Base-by-base conservation (phyloP, 2,888 invertebrate genomes). In the Pediacus dermestoides region DNA sequence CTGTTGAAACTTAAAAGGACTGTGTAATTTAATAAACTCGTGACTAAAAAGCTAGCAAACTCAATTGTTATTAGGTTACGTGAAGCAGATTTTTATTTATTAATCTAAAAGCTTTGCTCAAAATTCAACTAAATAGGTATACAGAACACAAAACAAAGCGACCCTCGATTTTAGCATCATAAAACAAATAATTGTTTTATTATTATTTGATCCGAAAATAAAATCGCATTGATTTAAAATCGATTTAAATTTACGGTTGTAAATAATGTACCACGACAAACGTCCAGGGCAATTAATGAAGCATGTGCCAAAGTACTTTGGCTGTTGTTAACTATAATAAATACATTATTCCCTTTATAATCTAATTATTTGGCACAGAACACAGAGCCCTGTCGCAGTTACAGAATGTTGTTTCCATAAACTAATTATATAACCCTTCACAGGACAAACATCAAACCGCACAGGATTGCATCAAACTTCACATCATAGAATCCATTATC, bases 31-130 rank as follows among this genome's bases (percentile, higher is more conserved):
- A 53, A 64, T 64, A 50, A 52, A 56, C 44, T 45, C 21, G 21
- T 36, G 50, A 48, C 62, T 62, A 59, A 63, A 64, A 64, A 63
- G 64, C 60, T 58, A 50, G 40, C 50, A 58, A 61, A 63, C 56
- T 61, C 50, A 44, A 55, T 55, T 51, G 35, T 28, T 28, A 28
- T 28, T 28, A 28, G 13, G 28, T 28, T 28, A 28, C 10, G 14
- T 13, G 14, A 13, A 28, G 28, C 4, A 23, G 9, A 23, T 7
- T 23, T n/a, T 23, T 23, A 9, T 25, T 4, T 25, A 25, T 25
- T n/a, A n/a, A n/a, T n/a, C n/a, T n/a, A n/a, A n/a, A n/a, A n/a
- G n/a, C n/a, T n/a, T n/a, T n/a, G n/a, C n/a, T n/a, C n/a, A n/a
- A n/a, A n/a, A n/a, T n/a, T n/a, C n/a, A n/a, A n/a, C n/a, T n/a